Evolutionary conservation across 2,888 invertebrate species (phyloP).

Genomic region (Germaria angustata): DNA sequence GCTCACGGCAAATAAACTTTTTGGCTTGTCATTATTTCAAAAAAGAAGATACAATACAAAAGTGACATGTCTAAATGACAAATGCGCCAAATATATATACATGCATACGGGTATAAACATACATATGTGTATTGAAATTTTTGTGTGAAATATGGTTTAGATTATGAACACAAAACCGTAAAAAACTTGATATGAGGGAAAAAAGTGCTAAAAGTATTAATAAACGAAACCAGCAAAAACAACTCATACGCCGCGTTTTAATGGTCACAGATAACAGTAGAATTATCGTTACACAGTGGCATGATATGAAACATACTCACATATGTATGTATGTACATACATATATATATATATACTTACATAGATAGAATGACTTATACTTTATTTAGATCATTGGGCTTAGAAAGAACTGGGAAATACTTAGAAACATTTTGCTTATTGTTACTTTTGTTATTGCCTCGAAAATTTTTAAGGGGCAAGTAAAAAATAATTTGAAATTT

Average conservation of each 20-base stretch:
- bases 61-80: conserved; percentile 61
- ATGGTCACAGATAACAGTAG: neutral
- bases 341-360: too few relatives aligned
- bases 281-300: conserved; percentile 23
- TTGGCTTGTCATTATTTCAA: neutral
- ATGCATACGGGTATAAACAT: too few relatives aligned
- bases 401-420: too few relatives aligned
- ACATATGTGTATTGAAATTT: neutral
- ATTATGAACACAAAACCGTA: conserved; percentile 3
- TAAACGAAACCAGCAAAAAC: neutral
- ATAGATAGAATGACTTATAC: too few relatives aligned
- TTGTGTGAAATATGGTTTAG: conserved; percentile 50
- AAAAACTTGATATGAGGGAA: conserved; percentile 3
- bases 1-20: conserved; percentile 29
- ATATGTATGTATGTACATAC: neutral
- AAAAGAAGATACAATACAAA: conserved; percentile 37
- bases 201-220: conserved; percentile 3
- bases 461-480: too few relatives aligned
- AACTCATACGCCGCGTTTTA: conserved; percentile 8
- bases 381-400: too few relatives aligned
- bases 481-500: too few relatives aligned
- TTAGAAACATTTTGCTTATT: too few relatives aligned
- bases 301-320: too few relatives aligned
- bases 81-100: conserved; percentile 47
- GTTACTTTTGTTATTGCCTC: too few relatives aligned